Evolutionary conservation across 2,113 vertebrate species (phyloP).

Genomic region (Ailurus styani): DNA sequence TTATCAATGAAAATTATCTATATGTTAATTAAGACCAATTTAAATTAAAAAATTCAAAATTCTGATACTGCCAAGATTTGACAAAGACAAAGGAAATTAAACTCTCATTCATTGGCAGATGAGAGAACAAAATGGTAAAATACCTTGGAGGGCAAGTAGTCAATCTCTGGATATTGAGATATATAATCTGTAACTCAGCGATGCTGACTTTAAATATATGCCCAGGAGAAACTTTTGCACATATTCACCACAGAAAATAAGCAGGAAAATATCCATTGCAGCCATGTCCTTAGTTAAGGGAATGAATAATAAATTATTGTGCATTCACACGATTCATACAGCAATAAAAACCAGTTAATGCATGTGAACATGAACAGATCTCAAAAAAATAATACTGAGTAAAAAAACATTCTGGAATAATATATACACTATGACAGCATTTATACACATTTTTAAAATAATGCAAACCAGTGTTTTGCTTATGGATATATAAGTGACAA

Average conservation of each 20-base stretch:
- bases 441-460: neutral
- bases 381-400: neutral
- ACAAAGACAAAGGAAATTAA: neutral
- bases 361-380: neutral
- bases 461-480: neutral
- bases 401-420: neutral
- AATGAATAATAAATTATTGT: conserved; percentile 40
- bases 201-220: neutral
- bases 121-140: neutral
- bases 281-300: neutral
- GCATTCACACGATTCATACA: neutral
- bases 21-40: neutral
- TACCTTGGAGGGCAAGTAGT: neutral
- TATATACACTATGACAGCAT: neutral
- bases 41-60: neutral
- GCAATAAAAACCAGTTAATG: conserved; percentile 8
- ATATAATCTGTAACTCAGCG: neutral
- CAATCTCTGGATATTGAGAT: neutral
- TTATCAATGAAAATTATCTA: neutral
- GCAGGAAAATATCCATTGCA: neutral
- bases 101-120: neutral
- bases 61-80: neutral
- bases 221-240: neutral
- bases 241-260: neutral
- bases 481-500: neutral